phyloP scores from a whole-genome alignment of 2,888 invertebrate species.

The Strigamia transsilvanica region DNA sequence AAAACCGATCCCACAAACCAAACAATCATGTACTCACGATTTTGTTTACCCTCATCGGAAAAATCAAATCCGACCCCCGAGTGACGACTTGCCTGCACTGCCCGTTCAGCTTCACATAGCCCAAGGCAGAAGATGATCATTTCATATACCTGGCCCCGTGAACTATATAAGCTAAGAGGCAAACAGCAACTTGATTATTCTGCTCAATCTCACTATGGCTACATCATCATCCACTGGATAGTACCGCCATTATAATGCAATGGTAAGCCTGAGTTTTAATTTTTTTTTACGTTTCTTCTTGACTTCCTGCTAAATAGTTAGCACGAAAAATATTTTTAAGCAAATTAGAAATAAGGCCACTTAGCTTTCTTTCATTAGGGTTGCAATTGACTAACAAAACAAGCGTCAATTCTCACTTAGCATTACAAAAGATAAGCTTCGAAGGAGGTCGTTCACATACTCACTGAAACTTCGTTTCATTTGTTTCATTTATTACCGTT shows the following conservation, averaged over 20 bases:
- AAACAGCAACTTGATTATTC: neutral
- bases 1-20: neutral
- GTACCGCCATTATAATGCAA: neutral
- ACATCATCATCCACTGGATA: constrained; percentile 6
- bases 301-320: too few relatives aligned
- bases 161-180: constrained; percentile 20
- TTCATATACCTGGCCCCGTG: constrained; percentile 4
- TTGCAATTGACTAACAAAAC: too few relatives aligned
- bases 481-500: neutral
- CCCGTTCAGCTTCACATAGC: constrained; percentile 9
- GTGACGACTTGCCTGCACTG: neutral
- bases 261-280: neutral
- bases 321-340: too few relatives aligned
- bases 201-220: constrained; percentile 11
- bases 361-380: too few relatives aligned
- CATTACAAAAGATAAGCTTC: constrained; percentile 7
- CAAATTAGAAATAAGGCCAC: too few relatives aligned
- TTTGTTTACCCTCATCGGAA: neutral
- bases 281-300: too few relatives aligned
- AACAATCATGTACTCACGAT: too few relatives aligned
- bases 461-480: neutral
- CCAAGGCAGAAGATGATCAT: constrained; percentile 20
- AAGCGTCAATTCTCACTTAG: too few relatives aligned
- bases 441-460: neutral
- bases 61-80: neutral